phyloP scores from a whole-genome alignment of 2,888 invertebrate species.

The Erpobdella octoculata region DNA sequence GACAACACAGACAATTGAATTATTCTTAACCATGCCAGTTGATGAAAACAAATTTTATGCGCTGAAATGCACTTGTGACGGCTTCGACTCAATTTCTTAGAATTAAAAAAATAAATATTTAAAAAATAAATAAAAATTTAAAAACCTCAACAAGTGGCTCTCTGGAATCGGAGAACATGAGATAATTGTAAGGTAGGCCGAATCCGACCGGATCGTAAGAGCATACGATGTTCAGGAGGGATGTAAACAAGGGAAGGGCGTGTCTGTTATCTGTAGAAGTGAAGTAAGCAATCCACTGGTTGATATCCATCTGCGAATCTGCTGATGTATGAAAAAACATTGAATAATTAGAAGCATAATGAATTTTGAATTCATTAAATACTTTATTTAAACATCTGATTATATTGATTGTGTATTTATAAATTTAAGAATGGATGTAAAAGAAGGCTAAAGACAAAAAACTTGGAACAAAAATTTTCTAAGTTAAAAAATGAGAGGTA shows the following conservation, averaged over 20 bases:
- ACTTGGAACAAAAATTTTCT: neutral
- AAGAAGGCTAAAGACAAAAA: neutral
- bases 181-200: slow-evolving; percentile 90
- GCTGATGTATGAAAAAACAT: slow-evolving; percentile 38
- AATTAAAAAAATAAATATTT: no score
- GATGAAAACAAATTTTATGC: no score
- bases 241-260: slow-evolving; percentile 93
- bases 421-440: neutral
- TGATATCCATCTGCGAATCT: slow-evolving; percentile 53
- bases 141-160: slow-evolving; percentile 38
- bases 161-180: slow-evolving; percentile 78
- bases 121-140: no score
- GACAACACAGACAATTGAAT: neutral
- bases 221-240: slow-evolving; percentile 88
- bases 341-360: neutral
- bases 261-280: slow-evolving; percentile 67
- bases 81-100: no score
- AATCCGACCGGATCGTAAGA: slow-evolving; percentile 97
- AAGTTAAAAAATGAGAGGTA: neutral
- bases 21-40: neutral
- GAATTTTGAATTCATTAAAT: neutral
- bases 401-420: no score
- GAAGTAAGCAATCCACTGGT: slow-evolving; percentile 62
- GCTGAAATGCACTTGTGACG: no score
- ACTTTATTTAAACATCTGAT: neutral